Evolutionary conservation across 1,140 invertebrate genomes (phyloP), one percentile per base, ranked within the genome.

Genomic region (Tribolium castaneum): DNA sequence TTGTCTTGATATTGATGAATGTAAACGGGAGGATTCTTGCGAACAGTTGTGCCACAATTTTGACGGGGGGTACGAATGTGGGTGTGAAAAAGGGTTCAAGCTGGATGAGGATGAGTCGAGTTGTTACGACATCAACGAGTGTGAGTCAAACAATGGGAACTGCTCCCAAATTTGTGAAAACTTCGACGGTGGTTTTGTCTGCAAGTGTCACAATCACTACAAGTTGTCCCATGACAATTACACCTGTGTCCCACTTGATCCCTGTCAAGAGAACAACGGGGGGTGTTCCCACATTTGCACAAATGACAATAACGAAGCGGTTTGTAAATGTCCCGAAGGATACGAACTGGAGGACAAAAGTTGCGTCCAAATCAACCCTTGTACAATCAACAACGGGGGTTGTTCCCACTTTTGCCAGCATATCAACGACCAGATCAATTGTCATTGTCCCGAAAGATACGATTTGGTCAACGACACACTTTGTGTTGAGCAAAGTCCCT

Each of bases 281-380:
- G 88, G 89, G 1, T 92, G 91, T 83, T 89, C 88, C 0, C 90
- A 92, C 62, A 82, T 84, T 12, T 92, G 92, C 77, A 71, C 85
- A 1, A 91, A 39, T 88, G 90, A 92, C 81, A 75, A 83, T 25
- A 80, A 78, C 5, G 52, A 51, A 59, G 79, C 75, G 7, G 45
- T 45, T 87, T 97, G 95, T 86, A 90, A 92, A 51, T 97, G 96
- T 84, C 93, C 94, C 80, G 90, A 92, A 66, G 93, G 93, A 0
- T 94, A 93, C 82, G 88, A 91, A 16, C 92, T 91, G 81, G 84
- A 85, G 12, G 62, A 73, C 56, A 19, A 66, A 19, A 62, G 6
- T 25, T 79, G 78, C 35, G 84, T 85, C 78, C 85, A 91, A 83
- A 87, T 92, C 14, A 88, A 93, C 82, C 90, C 90, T 88, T 73